Conservation (phyloP, 2,888 invertebrate species). For the Furcula furcula region DNA sequence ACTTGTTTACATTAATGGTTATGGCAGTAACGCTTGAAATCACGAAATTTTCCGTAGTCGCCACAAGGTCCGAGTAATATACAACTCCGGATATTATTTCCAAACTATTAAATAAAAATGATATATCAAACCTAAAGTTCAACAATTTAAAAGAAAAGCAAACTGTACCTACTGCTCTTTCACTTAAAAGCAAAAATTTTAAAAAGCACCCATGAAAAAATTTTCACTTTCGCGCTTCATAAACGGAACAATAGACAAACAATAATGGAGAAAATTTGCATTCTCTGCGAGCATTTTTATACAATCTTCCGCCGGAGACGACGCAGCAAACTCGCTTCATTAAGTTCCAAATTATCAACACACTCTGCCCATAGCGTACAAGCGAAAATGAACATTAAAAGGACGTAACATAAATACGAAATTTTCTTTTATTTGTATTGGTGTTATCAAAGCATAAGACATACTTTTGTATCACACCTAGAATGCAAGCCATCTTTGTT, state of each 20-base stretch:
- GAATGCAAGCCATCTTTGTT: slow-evolving; percentile 52
- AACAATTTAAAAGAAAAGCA: not conserved
- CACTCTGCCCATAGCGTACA: slow-evolving; percentile 58
- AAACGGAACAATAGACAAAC: slow-evolving; percentile 76
- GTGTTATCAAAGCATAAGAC: slow-evolving; percentile 44
- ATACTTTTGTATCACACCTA: slow-evolving; percentile 47
- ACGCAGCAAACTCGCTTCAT: slow-evolving; percentile 70
- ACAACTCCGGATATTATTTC: no score
- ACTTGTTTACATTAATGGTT: no score
- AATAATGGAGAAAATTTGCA: slow-evolving; percentile 75
- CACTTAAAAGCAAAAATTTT: slow-evolving; percentile 33
- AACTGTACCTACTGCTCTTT: slow-evolving; percentile 12
- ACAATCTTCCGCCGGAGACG: slow-evolving; percentile 68
- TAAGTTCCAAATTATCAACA: slow-evolving; percentile 77
- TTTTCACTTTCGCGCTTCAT: slow-evolving; percentile 61
- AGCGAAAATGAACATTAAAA: slow-evolving; percentile 65
- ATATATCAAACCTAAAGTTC: no score
- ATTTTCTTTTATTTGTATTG: slow-evolving; percentile 26
- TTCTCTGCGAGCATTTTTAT: slow-evolving; percentile 70
- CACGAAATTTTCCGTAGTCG: no score
- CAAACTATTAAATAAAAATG: not conserved
- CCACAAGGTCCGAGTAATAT: not conserved
- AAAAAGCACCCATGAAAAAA: slow-evolving; percentile 30
- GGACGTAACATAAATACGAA: slow-evolving; percentile 37
- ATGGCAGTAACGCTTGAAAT: no score